Evolutionary conservation across 2,113 vertebrate genomes (phyloP).

Genomic region (Ictalurus punctatus): DNA sequence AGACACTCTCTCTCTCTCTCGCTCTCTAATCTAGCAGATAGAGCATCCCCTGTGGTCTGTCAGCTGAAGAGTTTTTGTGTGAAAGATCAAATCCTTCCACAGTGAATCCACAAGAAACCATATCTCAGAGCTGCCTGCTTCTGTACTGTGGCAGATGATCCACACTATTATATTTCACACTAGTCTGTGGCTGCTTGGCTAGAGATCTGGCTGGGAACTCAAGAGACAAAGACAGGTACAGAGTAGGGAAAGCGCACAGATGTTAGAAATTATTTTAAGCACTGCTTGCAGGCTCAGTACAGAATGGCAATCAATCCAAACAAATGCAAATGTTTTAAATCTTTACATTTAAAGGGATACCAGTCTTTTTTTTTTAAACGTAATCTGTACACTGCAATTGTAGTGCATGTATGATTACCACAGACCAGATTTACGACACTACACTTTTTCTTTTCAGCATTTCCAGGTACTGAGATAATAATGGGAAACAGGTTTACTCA

Average conservation of each 20-base stretch:
- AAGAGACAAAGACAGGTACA: neutral
- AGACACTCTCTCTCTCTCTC: neutral
- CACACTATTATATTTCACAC: neutral
- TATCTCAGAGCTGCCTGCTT: neutral
- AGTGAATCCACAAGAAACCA: neutral
- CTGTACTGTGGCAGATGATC: conserved; percentile 1
- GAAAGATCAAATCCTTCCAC: conserved; percentile 10
- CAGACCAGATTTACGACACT: neutral
- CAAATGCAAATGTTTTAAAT: neutral
- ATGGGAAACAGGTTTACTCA: neutral
- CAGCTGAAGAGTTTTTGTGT: conserved; percentile 16
- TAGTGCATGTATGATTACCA: neutral
- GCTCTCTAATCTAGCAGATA: neutral
- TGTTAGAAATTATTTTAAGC: neutral
- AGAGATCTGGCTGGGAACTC: neutral
- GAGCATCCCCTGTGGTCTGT: conserved; percentile 18
- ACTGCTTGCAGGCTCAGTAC: neutral
- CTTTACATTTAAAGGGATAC: neutral
- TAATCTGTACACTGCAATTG: neutral
- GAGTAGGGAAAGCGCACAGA: neutral
- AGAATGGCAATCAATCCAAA: too few species aligned
- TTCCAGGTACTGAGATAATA: neutral
- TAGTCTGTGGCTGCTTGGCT: neutral
- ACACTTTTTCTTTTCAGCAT: neutral
- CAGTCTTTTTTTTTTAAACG: neutral